Evolutionary conservation across 2,888 invertebrate species (phyloP).

Genomic region (Yponomeuta cagnagella): DNA sequence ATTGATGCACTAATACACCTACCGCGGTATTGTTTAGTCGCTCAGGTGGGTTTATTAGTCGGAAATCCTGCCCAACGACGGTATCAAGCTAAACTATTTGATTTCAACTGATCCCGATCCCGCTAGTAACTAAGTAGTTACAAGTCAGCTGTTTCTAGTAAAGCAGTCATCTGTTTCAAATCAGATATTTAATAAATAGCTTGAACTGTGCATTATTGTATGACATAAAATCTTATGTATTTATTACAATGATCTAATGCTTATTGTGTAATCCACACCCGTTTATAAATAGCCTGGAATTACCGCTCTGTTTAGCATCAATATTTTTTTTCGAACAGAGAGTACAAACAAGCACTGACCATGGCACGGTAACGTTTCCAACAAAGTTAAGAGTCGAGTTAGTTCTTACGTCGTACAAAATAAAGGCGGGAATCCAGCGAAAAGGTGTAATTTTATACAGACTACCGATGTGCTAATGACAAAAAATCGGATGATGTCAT

Average conservation of each 20-base stretch:
- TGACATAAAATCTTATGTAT: not conserved
- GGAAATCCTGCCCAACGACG: not conserved
- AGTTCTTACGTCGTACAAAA: not conserved
- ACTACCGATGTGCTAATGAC: slow-evolving; percentile 32
- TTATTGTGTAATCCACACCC: slow-evolving; percentile 12
- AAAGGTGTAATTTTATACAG: too few species aligned
- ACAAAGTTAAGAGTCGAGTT: not conserved
- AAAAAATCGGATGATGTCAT: slow-evolving; percentile 54
- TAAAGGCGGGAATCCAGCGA: slow-evolving; percentile 6
- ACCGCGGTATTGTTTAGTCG: not conserved
- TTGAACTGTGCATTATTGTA: not conserved
- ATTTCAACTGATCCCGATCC: too few species aligned
- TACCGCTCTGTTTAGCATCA: slow-evolving; percentile 10
- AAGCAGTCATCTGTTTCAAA: not conserved
- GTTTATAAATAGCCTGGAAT: not conserved
- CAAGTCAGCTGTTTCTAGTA: not conserved
- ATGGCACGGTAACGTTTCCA: not conserved
- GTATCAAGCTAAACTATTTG: not conserved
- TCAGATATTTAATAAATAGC: not conserved
- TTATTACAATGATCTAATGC: not conserved
- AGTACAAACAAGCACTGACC: too few species aligned
- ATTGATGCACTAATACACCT: not conserved
- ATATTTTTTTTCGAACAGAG: not conserved
- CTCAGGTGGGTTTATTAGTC: not conserved
- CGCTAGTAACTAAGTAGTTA: not conserved